phyloP scores from a whole-genome alignment of 2,888 invertebrate species.

The Iphiclides podalirius region DNA sequence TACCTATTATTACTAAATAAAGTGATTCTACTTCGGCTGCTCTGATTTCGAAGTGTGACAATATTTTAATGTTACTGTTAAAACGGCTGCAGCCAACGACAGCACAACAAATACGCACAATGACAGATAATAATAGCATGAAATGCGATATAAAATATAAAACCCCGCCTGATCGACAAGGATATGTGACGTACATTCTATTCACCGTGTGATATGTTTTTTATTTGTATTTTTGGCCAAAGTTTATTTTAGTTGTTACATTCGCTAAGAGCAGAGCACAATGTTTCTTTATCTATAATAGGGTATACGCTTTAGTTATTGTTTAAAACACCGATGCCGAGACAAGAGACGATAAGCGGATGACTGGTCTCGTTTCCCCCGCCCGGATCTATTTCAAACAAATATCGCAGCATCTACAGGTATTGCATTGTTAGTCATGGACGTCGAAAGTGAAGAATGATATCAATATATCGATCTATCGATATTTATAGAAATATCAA shows the following conservation, averaged over 20 bases:
- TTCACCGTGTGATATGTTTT: slow-evolving; percentile 53
- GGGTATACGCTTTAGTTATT: slow-evolving; percentile 13
- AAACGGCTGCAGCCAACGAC: neutral
- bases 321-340: neutral
- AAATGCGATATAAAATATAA: slow-evolving; percentile 8
- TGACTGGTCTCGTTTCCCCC: no score
- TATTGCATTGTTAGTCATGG: no score
- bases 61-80: neutral
- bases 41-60: no score
- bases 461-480: no score
- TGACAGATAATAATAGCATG: slow-evolving; percentile 10
- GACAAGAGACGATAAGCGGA: neutral
- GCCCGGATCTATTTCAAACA: no score
- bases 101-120: slow-evolving; percentile 12
- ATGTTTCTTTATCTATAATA: slow-evolving; percentile 8
- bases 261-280: slow-evolving; percentile 44
- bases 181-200: slow-evolving; percentile 34
- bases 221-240: slow-evolving; percentile 50
- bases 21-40: no score
- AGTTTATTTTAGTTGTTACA: slow-evolving; percentile 63
- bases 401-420: no score
- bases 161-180: slow-evolving; percentile 1
- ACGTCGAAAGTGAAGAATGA: no score
- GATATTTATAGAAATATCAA: no score
- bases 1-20: no score